These are phyloP conservation scores for Polyodon spathula DNA, from an alignment of 2,113 vertebrate species.

Conservation along the genomic window DNA sequence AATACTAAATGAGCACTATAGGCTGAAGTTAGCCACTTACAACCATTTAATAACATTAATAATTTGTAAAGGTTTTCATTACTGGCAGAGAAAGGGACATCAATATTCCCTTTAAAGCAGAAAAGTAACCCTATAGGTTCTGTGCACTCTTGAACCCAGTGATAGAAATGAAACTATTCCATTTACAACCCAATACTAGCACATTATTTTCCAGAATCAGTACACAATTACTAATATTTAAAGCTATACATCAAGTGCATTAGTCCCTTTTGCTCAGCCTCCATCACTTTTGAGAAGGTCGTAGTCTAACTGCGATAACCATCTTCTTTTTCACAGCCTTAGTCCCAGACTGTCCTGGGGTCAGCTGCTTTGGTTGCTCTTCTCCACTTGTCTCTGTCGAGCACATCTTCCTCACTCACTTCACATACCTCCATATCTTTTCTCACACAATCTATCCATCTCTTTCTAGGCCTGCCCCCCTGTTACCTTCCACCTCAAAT, in stretches of 20 bases:
- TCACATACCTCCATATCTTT: too few species aligned
- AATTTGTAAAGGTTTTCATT: slow-evolving; percentile 73
- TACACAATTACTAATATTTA: neutral
- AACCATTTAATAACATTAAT: slow-evolving; percentile 74
- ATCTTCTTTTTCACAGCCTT: too few species aligned
- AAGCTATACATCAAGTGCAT: slow-evolving; percentile 7
- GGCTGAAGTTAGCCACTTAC: slow-evolving; percentile 46
- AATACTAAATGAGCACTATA: slow-evolving; percentile 25
- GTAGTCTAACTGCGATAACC: too few species aligned
- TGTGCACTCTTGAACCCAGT: slow-evolving; percentile 56
- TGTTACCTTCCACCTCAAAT: too few species aligned
- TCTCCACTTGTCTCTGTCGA: too few species aligned
- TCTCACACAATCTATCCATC: too few species aligned
- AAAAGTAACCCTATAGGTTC: slow-evolving; percentile 60
- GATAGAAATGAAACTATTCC: slow-evolving; percentile 25
- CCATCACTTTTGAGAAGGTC: neutral
- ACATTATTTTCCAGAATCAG: neutral
- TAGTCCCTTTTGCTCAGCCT: neutral
- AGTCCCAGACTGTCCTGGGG: too few species aligned
- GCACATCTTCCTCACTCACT: too few species aligned
- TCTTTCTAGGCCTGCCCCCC: too few species aligned
- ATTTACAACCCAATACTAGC: slow-evolving; percentile 19
- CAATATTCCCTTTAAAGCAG: slow-evolving; percentile 57
- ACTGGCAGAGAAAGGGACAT: slow-evolving; percentile 59
- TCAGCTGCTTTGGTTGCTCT: too few species aligned